phyloP scores from a whole-genome alignment of 2,888 invertebrate species.

The Byasa hedistus region DNA sequence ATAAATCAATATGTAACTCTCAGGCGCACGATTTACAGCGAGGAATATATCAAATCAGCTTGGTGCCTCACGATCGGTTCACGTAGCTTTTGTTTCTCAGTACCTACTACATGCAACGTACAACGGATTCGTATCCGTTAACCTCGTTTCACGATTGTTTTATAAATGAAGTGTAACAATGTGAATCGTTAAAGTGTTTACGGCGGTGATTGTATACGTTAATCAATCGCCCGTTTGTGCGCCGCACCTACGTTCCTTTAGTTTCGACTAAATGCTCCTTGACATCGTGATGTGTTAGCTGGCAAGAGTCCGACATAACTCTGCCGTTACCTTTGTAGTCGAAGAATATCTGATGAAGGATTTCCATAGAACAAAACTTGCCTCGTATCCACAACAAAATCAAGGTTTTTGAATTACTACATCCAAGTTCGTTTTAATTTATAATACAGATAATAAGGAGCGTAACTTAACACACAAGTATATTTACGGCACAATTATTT shows the following conservation, averaged over 20 bases:
- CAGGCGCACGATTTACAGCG: constrained; percentile 68
- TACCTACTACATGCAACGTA: constrained; percentile 34
- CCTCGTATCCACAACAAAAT: no score
- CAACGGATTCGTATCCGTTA: constrained; percentile 59
- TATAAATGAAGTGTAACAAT: constrained; percentile 31
- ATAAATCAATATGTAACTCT: constrained; percentile 63
- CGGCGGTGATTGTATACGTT: constrained; percentile 3
- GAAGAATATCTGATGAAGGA: no score
- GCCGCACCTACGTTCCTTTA: background rate
- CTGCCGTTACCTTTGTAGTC: no score
- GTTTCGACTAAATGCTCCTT: background rate
- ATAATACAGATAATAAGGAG: no score
- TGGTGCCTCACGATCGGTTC: constrained; percentile 72
- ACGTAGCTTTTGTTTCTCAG: constrained; percentile 64
- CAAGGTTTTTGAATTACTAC: no score
- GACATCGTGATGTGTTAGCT: no score
- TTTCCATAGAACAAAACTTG: no score
- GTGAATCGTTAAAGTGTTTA: constrained; percentile 29
- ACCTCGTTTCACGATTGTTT: constrained; percentile 51
- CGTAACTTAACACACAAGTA: no score
- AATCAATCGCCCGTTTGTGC: background rate
- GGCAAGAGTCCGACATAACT: no score
- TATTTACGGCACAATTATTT: no score
- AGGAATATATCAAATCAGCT: constrained; percentile 74
- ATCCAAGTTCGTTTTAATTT: no score